Evolutionary conservation across 2,113 vertebrate genomes (phyloP), one percentile per base, ranked within the genome.

Genomic region (Petrocephalus microphthalmus): DNA sequence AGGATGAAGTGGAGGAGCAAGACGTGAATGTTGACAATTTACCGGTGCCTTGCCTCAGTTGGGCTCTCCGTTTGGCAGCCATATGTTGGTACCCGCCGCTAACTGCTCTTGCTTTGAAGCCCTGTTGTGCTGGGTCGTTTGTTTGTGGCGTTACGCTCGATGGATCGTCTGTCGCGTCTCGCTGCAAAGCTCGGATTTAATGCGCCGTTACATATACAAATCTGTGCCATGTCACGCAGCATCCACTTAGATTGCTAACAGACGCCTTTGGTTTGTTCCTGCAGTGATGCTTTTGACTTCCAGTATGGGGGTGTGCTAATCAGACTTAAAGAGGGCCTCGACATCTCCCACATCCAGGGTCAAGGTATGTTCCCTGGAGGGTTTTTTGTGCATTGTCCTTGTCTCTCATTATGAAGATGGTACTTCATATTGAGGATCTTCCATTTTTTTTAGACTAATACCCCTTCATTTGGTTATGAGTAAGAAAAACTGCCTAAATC

Each of bases 291-390:
- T 54, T 99, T 99, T 93, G 98, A 99, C 89, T 95, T 96, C 93
- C 98, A 99, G 85, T 99, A 97, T 60, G 98, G 98, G 88, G 95
- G 97, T 0, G 98, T 99, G 47, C 96, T 99, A 74, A 97, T 99
- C 84, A 94, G 98, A 85, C 93, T 99, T 71, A 95, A 96, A 89
- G 98, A 99, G 91, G 98, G 98, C 17, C 94, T 99, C 84, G 98
- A 99, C 87, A 95, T 99, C 91, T 99, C 98, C 89, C 98, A 99
- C 88, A 98, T 99, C 93, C 97, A 99, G 93, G 97, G 96, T 87
- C 98, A 99, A 98, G 98, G 98, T 99, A 96, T 37, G 37, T 88
- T 60, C 74, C 1, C 25, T 82, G 22, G 25, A 17, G 11, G 52
- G 67, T 17, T 74, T 33, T 19, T 74, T 42, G 4, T 33, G 71